Conservation (phyloP, 2,797 vertebrate genomes). For the Odontamblyopus lacepedii region DNA sequence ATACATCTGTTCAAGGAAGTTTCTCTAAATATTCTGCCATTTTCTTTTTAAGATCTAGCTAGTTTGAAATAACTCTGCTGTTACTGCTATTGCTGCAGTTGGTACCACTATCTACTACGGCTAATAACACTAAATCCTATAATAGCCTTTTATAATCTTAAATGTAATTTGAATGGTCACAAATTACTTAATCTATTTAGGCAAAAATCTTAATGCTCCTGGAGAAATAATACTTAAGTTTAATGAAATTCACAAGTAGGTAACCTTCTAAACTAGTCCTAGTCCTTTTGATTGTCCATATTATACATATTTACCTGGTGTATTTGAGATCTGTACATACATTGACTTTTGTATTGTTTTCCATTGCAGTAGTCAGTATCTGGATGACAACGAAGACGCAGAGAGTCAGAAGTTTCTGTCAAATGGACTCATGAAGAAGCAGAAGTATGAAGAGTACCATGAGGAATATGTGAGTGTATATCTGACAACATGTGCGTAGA, state of each 20-base stretch:
- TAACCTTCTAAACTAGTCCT: not conserved
- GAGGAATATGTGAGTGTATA: slow-evolving; percentile 90
- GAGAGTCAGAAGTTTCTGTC: slow-evolving; percentile 94
- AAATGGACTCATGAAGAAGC: slow-evolving; percentile 87
- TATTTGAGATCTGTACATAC: not conserved
- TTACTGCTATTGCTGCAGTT: too few relatives aligned
- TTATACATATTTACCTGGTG: too few relatives aligned
- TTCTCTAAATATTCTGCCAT: not conserved
- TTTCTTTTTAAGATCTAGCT: not conserved
- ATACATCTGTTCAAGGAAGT: not conserved
- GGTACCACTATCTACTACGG: too few relatives aligned
- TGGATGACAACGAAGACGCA: slow-evolving; percentile 79
- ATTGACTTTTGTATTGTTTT: not conserved
- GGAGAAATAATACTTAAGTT: too few relatives aligned
- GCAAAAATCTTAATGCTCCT: too few relatives aligned
- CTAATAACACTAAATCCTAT: not conserved
- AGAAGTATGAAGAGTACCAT: slow-evolving; percentile 86
- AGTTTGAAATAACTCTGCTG: too few relatives aligned
- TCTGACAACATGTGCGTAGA: not conserved
- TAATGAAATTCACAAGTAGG: too few relatives aligned
- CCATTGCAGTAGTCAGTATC: slow-evolving; percentile 78
- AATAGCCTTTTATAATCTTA: too few relatives aligned
- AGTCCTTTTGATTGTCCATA: not conserved
- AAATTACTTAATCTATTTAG: too few relatives aligned
- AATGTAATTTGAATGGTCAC: too few relatives aligned